Base-by-base conservation (phyloP, 2,888 invertebrate genomes). In the Unio pictorum region DNA sequence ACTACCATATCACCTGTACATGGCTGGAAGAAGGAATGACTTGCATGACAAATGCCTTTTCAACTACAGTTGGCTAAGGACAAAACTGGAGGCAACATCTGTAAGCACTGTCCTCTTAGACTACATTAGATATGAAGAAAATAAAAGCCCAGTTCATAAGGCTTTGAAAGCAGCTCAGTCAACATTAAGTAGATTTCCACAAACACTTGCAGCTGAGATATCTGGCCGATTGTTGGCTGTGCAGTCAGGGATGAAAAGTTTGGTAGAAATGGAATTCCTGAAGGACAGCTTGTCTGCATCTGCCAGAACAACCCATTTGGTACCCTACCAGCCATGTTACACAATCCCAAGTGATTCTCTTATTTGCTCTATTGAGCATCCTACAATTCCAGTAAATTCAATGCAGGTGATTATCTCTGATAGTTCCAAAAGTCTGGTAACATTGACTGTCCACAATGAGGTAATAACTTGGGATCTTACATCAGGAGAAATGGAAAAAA, bases 51-150 rank as follows among this genome's bases (percentile, higher is more conserved):
- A 96, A 85, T 98, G 98, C 0, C 92, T 99, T 0, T 98, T 98
- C 90, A 98, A 97, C 90, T 98, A 97, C 89, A 95, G 96, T 85
- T 99, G 98, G 97, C 92, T 99, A 0, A 96, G 97, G 87, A 96
- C 97, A 0, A 99, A 98, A 87, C 92, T 99, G 0, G 96, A 97
- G 87, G 96, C 97, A 83, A 97, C 97, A 84, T 97, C 98, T 0
- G 92, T 99, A 17, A 98, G 98, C 90, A 95, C 97, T 0, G 94
- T 98, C 2, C 91, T 98, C 4, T 95, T 96, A 7, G 98, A 98
- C 90, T 98, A 97, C 85, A 66, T 76, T 8, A 55, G 84, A 64
- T 72, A 71, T 68, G 80, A 86, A 18, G 81, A 85, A 84, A 94
- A 95, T 84, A 97, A 98, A 88, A 91, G 98, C 15, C 94, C 95